These are phyloP conservation scores for Planococcus citri DNA, from an alignment of 1,140 invertebrate genomes.

Conservation along the genomic window DNA sequence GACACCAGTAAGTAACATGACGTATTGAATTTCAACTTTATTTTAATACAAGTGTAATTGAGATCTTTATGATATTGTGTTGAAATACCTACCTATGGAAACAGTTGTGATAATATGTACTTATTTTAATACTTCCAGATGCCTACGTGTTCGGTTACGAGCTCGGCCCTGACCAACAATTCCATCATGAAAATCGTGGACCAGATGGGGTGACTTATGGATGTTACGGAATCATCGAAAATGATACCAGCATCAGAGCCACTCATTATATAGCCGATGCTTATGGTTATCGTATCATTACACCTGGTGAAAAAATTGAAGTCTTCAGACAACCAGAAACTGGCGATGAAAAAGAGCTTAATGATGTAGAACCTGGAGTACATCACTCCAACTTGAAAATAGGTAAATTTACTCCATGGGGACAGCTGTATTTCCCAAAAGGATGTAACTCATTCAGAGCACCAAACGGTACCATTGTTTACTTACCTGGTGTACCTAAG, in stretches of 20 bases:
- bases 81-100: background rate
- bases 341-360: conserved; percentile 24
- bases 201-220: conserved; percentile 62
- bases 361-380: conserved; percentile 9
- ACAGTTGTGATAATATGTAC: background rate
- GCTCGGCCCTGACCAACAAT: conserved; percentile 55
- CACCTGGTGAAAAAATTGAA: conserved; percentile 52
- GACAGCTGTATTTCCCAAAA: conserved; percentile 46
- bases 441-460: conserved; percentile 36
- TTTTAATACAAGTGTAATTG: background rate
- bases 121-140: background rate
- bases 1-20: conserved; percentile 44
- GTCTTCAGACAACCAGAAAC: conserved; percentile 39
- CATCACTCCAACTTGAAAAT: conserved; percentile 17
- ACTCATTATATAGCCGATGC: conserved; percentile 65
- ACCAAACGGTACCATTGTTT: background rate
- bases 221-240: conserved; percentile 62
- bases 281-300: conserved; percentile 58
- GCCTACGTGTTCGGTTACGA: conserved; percentile 49
- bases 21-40: background rate
- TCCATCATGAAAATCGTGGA: conserved; percentile 60
- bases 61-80: background rate
- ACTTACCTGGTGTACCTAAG: conserved; percentile 2
- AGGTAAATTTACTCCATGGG: conserved; percentile 39
- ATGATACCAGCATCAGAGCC: conserved; percentile 46